Conservation (phyloP, 1,140 invertebrate genomes). For the Drosophila insularis region DNA sequence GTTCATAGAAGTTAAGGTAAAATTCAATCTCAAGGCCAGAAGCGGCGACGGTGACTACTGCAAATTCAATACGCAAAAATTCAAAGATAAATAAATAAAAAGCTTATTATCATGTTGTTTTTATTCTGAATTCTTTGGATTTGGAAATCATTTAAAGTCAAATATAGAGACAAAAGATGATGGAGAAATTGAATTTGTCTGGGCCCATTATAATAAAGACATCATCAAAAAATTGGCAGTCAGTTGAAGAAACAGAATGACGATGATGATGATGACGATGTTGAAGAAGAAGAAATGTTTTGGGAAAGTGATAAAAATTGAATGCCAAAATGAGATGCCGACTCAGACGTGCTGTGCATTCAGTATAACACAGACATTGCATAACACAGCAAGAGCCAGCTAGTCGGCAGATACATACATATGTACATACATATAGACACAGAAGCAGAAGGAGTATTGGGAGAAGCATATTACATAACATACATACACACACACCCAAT, state of each 20-base stretch:
- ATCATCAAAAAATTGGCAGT: slow-evolving; percentile 50
- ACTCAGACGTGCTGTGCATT: slow-evolving; percentile 45
- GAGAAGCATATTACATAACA: slow-evolving; percentile 49
- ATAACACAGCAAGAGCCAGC: slow-evolving; percentile 37
- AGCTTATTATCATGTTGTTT: background rate
- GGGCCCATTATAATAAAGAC: slow-evolving; percentile 69
- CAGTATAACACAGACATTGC: slow-evolving; percentile 38
- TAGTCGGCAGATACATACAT: background rate
- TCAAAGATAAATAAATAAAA: slow-evolving; percentile 26
- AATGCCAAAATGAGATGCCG: slow-evolving; percentile 44
- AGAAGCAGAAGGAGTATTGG: background rate
- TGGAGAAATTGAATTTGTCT: slow-evolving; percentile 70
- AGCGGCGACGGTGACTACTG: slow-evolving; percentile 12
- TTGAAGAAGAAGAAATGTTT: slow-evolving; percentile 27
- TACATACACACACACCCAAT: slow-evolving; percentile 41
- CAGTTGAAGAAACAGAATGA: background rate
- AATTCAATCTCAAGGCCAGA: slow-evolving; percentile 39
- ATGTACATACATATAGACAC: background rate
- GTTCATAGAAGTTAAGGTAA: slow-evolving; percentile 17
- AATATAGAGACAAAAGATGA: slow-evolving; percentile 31
- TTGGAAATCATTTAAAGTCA: slow-evolving; percentile 46
- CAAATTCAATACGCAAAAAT: slow-evolving; percentile 42
- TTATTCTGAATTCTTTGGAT: background rate
- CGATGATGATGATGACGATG: too few species aligned
- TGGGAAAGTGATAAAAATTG: slow-evolving; percentile 49